Base-by-base conservation (phyloP, 2,113 vertebrate species). In the Gnathonemus longibarbis region DNA sequence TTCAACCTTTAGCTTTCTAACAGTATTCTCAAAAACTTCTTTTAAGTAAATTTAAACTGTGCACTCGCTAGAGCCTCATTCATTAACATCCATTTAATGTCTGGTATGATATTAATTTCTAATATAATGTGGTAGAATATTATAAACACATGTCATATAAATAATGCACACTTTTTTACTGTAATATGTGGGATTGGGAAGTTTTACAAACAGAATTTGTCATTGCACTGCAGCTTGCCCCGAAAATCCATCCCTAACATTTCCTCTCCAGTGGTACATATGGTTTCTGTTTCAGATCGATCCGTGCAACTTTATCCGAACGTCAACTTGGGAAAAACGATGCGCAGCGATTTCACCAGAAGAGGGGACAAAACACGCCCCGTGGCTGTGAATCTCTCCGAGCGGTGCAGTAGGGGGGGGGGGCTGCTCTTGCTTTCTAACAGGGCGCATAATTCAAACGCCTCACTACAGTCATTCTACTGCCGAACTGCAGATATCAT, bases 251-350 rank as follows among this genome's bases (percentile, higher is more conserved):
- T 27, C 27, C n/a, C 3, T 66, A 66, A 39, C 13, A 84, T 27
- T 62, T 27, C 27, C 56, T 84, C 13, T 13, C 17, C 24, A 62
- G 49, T 84, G 53, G 4, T 52, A 46, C 80, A 83, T 19, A 3
- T 90, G 77, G 50, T 70, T 70, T 70, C 66, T 35, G 84, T 90
- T 50, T 91, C 56, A 42, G 58, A 83, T 49, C 17, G 21, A 15
- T 21, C 83, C 83, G 46, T 85, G 46, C 83, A 85, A 49, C 46
- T 49, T 85, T 15, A 9, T 48, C 24, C 83, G 49, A 24, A 27
- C 45, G 3, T 85, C 83, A 49, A 24, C 24, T 48, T 84, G 19
- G 35, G 83, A 11, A 27, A 84, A 84, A 24, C 13, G 35, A 48
- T 48, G 83, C 9, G 2, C 83, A 24, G 70, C 2, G 9, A 49